phyloP scores from a whole-genome alignment of 2,113 vertebrate species.

The Sylvicapra grimmia region DNA sequence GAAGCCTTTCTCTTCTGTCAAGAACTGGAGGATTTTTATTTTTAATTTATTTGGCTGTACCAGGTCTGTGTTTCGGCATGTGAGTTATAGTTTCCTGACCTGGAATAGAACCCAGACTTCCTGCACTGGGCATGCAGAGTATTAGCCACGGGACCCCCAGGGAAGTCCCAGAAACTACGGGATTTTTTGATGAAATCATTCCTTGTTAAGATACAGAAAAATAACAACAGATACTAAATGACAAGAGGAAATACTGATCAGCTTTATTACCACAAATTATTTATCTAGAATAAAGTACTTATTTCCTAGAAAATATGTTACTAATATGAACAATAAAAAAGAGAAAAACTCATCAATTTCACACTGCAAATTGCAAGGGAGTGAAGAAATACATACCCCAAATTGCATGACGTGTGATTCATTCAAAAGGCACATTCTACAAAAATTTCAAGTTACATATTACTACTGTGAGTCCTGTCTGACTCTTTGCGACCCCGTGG shows the following conservation, averaged over 20 bases:
- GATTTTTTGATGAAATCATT: background rate
- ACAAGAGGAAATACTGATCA: background rate
- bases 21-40: background rate
- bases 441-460: too few relatives aligned
- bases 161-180: background rate
- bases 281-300: background rate
- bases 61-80: fast-evolving
- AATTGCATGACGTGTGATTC: background rate
- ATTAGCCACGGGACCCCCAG: background rate
- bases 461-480: background rate
- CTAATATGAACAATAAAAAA: background rate
- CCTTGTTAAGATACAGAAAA: background rate
- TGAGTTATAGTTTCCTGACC: background rate
- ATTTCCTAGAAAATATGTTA: background rate
- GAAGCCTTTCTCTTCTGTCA: background rate
- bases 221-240: background rate
- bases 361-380: background rate
- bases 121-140: background rate
- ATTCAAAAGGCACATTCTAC: background rate
- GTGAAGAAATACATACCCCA: background rate
- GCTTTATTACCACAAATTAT: background rate
- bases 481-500: too few relatives aligned
- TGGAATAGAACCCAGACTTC: background rate
- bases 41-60: background rate
- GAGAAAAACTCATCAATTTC: background rate